These are phyloP conservation scores for Eristalinus aeneus DNA, from an alignment of 2,888 invertebrate genomes.

Conservation along the genomic window DNA sequence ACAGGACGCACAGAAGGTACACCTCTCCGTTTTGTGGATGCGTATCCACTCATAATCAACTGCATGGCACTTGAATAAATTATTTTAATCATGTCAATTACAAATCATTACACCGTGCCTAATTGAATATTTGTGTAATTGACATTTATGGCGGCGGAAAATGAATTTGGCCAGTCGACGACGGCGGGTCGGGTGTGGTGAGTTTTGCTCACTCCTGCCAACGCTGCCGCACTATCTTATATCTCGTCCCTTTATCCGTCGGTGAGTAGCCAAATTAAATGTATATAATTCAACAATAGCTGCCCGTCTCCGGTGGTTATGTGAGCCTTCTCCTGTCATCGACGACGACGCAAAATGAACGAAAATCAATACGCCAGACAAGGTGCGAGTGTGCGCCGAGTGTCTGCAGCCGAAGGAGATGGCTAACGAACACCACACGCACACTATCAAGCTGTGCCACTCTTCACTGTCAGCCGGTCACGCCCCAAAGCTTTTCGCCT, in stretches of 20 bases:
- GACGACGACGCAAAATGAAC: not conserved
- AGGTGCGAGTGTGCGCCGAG: not conserved
- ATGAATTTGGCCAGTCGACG: constrained; percentile 15
- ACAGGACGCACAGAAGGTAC: not conserved
- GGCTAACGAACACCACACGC: not conserved
- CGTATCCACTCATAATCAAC: constrained; percentile 5
- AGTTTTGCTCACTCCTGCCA: constrained; percentile 17
- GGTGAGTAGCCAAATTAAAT: constrained; percentile 42
- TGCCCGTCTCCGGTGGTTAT: constrained; percentile 4
- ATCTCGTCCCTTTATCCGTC: constrained; percentile 25
- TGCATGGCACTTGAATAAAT: constrained; percentile 51
- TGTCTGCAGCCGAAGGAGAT: not conserved
- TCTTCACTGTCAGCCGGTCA: constrained; percentile 35
- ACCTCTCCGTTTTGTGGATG: not conserved
- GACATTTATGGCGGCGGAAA: constrained; percentile 53
- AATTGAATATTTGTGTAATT: constrained; percentile 68
- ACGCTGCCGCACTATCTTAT: not conserved
- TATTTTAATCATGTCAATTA: constrained; percentile 69
- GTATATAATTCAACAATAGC: constrained; percentile 37
- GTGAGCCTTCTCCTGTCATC: not conserved
- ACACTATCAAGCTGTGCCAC: constrained; percentile 11
- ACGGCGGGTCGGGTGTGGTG: constrained; percentile 17
- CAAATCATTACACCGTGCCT: constrained; percentile 61
- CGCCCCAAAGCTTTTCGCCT: constrained; percentile 64
- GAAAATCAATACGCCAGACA: constrained; percentile 61